Conservation (phyloP, 2,797 vertebrate species). For the Gymnocypris eckloni region DNA sequence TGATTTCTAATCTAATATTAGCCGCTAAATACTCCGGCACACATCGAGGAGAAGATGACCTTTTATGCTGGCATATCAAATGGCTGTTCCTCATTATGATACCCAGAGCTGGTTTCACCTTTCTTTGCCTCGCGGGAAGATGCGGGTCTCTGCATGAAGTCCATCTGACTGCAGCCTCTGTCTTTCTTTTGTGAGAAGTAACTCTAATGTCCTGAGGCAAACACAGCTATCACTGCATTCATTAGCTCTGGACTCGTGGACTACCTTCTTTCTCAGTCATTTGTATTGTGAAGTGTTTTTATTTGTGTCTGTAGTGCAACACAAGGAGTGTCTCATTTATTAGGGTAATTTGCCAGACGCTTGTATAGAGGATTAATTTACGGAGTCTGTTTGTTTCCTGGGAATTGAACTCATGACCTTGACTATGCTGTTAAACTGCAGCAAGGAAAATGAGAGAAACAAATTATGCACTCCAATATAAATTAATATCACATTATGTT, state of each 20-base stretch:
- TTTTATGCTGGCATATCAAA: not conserved
- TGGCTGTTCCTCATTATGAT: not conserved
- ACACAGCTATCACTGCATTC: not conserved
- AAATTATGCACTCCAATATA: slow-evolving; percentile 3
- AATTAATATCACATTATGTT: slow-evolving; percentile 8
- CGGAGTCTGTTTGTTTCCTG: not conserved
- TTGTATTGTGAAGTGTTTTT: slow-evolving; percentile 10
- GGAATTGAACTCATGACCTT: slow-evolving; percentile 9
- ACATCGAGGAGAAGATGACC: slow-evolving; percentile 11
- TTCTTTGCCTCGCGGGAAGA: not conserved
- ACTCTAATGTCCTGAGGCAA: not conserved
- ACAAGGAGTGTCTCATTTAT: slow-evolving; percentile 13
- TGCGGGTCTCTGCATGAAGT: no score
- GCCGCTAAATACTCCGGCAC: not conserved
- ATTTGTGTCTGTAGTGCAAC: not conserved
- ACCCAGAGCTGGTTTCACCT: not conserved
- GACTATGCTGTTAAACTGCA: not conserved
- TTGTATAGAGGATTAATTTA: not conserved
- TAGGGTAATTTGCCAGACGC: not conserved
- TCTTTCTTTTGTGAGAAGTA: slow-evolving; percentile 3
- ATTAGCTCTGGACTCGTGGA: slow-evolving; percentile 23
- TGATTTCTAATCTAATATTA: slow-evolving; percentile 1
- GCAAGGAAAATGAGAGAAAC: slow-evolving; percentile 5
- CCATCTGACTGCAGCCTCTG: not conserved
- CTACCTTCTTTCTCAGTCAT: not conserved